Evolutionary conservation across 2,888 invertebrate genomes (phyloP).

Genomic region (Troides oblongomaculatus): DNA sequence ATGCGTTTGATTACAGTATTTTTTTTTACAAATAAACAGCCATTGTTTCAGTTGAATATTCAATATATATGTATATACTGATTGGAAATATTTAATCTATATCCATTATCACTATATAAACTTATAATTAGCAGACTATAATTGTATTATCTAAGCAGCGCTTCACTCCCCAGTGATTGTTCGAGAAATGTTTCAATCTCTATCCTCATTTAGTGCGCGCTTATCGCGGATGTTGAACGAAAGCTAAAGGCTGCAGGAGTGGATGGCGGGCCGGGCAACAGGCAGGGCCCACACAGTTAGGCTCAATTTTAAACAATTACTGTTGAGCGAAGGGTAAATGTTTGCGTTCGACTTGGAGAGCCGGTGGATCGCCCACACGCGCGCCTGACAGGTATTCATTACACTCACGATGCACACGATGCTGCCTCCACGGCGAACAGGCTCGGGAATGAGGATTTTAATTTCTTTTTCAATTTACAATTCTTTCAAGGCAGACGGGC

Average conservation of each 20-base stretch:
- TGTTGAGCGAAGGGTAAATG: slow-evolving; percentile 78
- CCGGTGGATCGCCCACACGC: slow-evolving; percentile 73
- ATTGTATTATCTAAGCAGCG: background rate
- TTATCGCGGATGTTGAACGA: slow-evolving; percentile 62
- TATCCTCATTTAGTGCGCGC: slow-evolving; percentile 53
- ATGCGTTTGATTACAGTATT: too few relatives aligned
- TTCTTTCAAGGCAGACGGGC: slow-evolving; percentile 24
- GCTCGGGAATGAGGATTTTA: slow-evolving; percentile 44
- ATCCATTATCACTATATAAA: too few relatives aligned
- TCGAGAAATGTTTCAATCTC: slow-evolving; percentile 27
- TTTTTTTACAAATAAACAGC: too few relatives aligned
- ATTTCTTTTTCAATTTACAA: slow-evolving; percentile 42
- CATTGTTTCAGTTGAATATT: too few relatives aligned
- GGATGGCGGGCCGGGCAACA: slow-evolving; percentile 63
- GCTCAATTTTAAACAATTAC: slow-evolving; percentile 81
- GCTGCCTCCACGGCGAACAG: slow-evolving; percentile 39
- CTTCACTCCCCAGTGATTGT: background rate
- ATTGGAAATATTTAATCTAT: too few relatives aligned
- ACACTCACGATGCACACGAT: slow-evolving; percentile 69
- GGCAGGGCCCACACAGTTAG: slow-evolving; percentile 76
- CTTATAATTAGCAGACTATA: background rate
- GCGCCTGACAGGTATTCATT: slow-evolving; percentile 78
- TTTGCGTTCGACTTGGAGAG: slow-evolving; percentile 75
- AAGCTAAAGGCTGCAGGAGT: slow-evolving; percentile 50
- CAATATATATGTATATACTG: too few relatives aligned